Evolutionary conservation across 2,113 vertebrate species (phyloP).

Genomic region (Pygoscelis adeliae): DNA sequence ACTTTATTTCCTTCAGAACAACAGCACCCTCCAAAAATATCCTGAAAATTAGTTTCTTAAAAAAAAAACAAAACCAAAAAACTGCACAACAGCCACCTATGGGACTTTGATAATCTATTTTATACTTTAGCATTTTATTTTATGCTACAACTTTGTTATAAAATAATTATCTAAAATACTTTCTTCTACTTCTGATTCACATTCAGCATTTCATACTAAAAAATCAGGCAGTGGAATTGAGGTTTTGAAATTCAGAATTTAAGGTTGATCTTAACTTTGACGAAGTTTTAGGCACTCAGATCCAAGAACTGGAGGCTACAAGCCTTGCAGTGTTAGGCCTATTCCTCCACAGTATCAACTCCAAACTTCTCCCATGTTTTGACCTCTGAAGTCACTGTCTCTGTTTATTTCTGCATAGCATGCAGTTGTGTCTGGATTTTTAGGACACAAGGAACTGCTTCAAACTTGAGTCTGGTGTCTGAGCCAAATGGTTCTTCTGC

Average conservation of each 20-base stretch:
- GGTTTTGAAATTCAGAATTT: not conserved
- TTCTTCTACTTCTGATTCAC: not conserved
- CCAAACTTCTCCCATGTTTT: not conserved
- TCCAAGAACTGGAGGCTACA: not conserved
- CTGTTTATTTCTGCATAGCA: fast-evolving
- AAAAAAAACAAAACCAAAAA: fast-evolving
- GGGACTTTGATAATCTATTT: not conserved
- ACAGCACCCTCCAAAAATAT: not conserved
- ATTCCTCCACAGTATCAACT: not conserved
- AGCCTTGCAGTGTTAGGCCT: not conserved
- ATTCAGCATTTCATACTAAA: not conserved
- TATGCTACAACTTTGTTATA: not conserved
- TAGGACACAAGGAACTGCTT: not conserved
- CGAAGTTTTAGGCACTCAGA: not conserved
- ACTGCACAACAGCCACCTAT: not conserved
- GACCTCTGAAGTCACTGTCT: not conserved
- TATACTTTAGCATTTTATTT: conserved; percentile 23
- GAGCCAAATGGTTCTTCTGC: not conserved
- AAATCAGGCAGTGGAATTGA: not conserved
- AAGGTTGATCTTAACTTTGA: not conserved
- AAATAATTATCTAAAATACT: not conserved
- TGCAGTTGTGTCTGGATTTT: not conserved
- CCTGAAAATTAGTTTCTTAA: not conserved
- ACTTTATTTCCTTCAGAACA: not conserved
- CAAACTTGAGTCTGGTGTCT: fast-evolving